Evolutionary conservation across 2,113 vertebrate genomes (phyloP), one percentile per base, ranked within the genome.

Genomic region (Apodemus speciosus): DNA sequence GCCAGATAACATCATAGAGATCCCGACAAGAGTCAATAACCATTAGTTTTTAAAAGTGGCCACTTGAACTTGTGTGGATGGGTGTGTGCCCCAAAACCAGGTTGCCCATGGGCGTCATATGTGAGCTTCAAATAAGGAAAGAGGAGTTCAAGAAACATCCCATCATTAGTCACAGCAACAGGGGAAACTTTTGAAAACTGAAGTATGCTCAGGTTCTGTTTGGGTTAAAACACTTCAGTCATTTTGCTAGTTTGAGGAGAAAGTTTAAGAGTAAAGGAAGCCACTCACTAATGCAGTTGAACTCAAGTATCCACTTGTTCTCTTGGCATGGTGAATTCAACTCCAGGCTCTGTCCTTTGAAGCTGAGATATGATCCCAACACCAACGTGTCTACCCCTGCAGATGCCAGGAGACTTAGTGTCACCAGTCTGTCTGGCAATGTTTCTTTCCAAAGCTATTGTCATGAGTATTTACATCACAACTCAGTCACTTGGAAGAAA

Each of bases 1-100:
- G 97, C 90, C 75, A 98, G 98, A 98, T 98, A 98, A 97, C 98
- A 98, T 98, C 98, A 97, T 94, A 98, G 97, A 98, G 97, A 96
- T 97, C 97, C 97, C 95, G 95, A 97, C 96, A 91, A 97, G 97
- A 96, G 91, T 98, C 98, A 98, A 98, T 98, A 98, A 96, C 97
- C 98, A 98, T 98, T 98, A 98, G 97, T 97, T 98, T 98, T 97
- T 90, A 96, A 97, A 97, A 98, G 98, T 72, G 96, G 95, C 96
- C 95, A 98, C 98, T 98, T 98, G 97, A 98, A 98, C 97, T 98
- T 98, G 98, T 85, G 93, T 81, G 79, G 89, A 72, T 43, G 76
- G 90, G 85, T 79, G 27, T 92, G 95, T 94, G 95, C 96, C 85
- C 94, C 60, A 75, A 91, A 95, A 95, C 94, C 95, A 53, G 95